Percentiles rank a stretch among this genome's conserved stretches.
phyloP scores from a whole-genome alignment of 1,140 invertebrate genomes.

The Tenebrio molitor region DNA sequence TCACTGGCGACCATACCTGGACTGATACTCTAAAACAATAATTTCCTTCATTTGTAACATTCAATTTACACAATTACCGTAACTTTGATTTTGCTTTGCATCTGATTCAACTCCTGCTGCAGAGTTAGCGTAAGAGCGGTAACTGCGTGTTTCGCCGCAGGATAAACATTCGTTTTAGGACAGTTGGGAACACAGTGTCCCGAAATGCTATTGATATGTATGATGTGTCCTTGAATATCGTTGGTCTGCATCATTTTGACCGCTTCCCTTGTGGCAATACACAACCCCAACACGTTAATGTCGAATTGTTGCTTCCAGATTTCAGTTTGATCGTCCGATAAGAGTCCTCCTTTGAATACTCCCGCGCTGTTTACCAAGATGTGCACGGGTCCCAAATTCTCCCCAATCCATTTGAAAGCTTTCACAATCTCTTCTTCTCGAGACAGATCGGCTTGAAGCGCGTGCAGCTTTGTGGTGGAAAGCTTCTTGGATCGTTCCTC shows the following conservation, averaged over 20 bases:
- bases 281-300: conserved; percentile 72
- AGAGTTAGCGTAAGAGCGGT: conserved; percentile 73
- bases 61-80: conserved; percentile 59
- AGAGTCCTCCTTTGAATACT: conserved; percentile 40
- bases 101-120: conserved; percentile 67
- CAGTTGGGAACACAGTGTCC: conserved; percentile 66
- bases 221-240: conserved; percentile 59
- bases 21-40: conserved; percentile 51
- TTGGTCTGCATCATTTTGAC: conserved; percentile 70
- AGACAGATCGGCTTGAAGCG: conserved; percentile 61
- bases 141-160: conserved; percentile 73
- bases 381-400: conserved; percentile 72
- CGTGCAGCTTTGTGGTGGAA: conserved; percentile 18
- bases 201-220: conserved; percentile 69
- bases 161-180: conserved; percentile 69
- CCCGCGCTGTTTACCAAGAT: conserved; percentile 80
- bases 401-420: conserved; percentile 73
- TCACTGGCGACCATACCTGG: too few species aligned
- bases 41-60: not conserved
- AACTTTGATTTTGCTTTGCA: conserved; percentile 68
- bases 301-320: conserved; percentile 64
- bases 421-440: conserved; percentile 72
- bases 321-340: conserved; percentile 53
- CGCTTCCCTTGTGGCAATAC: conserved; percentile 71
- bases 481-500: conserved; percentile 33